Evolutionary conservation across 2,888 invertebrate genomes (phyloP), one percentile per base, ranked within the genome.

Genomic region (Acheta domesticus): DNA sequence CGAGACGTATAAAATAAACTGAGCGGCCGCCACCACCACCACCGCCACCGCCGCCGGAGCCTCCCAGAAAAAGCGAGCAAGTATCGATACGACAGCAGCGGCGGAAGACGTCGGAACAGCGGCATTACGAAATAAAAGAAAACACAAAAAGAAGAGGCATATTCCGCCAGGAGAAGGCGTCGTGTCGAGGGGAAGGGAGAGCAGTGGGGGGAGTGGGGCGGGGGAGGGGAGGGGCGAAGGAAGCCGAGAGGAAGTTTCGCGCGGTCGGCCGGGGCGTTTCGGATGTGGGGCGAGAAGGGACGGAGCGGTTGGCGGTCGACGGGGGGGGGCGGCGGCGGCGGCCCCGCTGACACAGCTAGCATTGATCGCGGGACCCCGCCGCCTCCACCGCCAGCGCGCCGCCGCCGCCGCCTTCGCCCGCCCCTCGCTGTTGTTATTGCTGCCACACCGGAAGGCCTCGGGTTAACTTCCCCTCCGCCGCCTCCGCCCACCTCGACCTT

Each of bases 181-280:
- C 36, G 5, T 36, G 36, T 5, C 36, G 36, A 36, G 36, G 36
- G 36, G 36, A 36, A 8, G 36, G n/a, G 62, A 16, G 8, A 19
- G 16, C 5, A 1, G 8, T 16, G n/a, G 62, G 62, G 14, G 11
- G 62, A 0, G 1, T 0, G 62, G 62, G 62, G 14, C 3, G 8
- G 11, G n/a, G 62, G 62, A 62, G 19, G 12, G 62, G 62, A 12
- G 14, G 16, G n/a, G 3, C 14, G 62, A 62, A 62, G 62, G 62
- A 62, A 62, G n/a, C 16, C 16, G 62, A 62, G 14, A 62, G 62
- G n/a, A 62, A 62, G 62, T 62, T 62, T 62, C n/a, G 62, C 62
- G 62, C 62, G 62, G 62, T 62, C 62, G 62, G 62, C n/a, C 62
- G 62, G n/a, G 62, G 62, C 62, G n/a, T 62, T 62, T 62, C 62